These are phyloP conservation scores for Chorisops tibialis DNA, from an alignment of 2,888 invertebrate genomes.

Conservation along the genomic window DNA sequence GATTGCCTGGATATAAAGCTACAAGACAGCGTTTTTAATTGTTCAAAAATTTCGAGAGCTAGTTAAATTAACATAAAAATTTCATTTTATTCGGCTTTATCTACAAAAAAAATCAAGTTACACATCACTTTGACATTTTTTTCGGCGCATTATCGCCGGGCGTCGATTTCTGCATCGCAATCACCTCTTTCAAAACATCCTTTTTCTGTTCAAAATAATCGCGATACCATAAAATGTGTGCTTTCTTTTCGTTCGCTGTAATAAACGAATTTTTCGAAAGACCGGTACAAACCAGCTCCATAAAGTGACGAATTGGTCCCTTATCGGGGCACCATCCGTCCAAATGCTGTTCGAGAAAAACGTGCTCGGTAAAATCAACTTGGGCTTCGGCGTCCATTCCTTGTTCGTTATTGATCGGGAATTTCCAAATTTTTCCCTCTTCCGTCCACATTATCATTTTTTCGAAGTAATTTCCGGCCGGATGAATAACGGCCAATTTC, in stretches of 20 bases:
- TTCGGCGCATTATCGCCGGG: too few species aligned
- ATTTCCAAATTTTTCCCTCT: constrained; percentile 92
- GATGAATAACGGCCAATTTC: constrained; percentile 63
- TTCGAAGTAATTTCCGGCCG: constrained; percentile 85
- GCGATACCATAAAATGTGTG: constrained; percentile 88
- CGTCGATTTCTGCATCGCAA: neutral
- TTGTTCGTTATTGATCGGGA: constrained; percentile 96
- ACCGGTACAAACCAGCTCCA: constrained; percentile 93
- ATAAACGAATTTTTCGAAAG: constrained; percentile 92
- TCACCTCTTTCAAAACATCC: constrained; percentile 57
- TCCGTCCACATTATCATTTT: constrained; percentile 93
- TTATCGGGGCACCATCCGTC: constrained; percentile 84
- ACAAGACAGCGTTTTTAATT: too few species aligned
- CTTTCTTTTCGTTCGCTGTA: constrained; percentile 80
- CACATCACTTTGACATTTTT: too few species aligned
- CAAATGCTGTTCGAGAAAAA: constrained; percentile 84
- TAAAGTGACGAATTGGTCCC: constrained; percentile 93
- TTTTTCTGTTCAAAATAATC: constrained; percentile 83
- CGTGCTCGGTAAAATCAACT: constrained; percentile 87
- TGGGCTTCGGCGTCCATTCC: constrained; percentile 66
- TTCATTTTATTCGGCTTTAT: too few species aligned
- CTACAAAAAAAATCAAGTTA: too few species aligned
- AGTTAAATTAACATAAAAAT: too few species aligned
- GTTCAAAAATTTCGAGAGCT: too few species aligned
- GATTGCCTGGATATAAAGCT: too few species aligned